These are phyloP conservation scores for Rhinogobius similis DNA, from an alignment of 2,113 vertebrate species.

Conservation along the genomic window DNA sequence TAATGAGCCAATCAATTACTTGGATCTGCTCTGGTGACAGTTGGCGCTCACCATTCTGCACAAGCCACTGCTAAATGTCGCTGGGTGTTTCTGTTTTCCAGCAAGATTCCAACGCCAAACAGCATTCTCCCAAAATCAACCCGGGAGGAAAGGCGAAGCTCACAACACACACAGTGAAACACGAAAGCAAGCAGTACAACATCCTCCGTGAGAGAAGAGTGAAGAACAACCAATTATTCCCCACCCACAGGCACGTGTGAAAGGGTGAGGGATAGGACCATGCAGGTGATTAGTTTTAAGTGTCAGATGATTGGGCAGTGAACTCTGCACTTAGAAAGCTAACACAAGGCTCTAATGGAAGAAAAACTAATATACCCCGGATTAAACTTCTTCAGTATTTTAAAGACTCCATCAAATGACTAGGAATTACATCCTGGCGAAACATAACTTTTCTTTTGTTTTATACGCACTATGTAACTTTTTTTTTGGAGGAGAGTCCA, in stretches of 20 bases:
- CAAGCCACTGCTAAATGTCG: slow-evolving; percentile 49
- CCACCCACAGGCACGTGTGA: slow-evolving; percentile 60
- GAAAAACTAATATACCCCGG: slow-evolving; percentile 46
- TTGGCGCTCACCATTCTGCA: slow-evolving; percentile 38
- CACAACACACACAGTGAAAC: slow-evolving; percentile 29
- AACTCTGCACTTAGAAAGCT: slow-evolving; percentile 59
- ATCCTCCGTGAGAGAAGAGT: slow-evolving; percentile 47
- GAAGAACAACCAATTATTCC: slow-evolving; percentile 69
- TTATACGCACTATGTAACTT: not conserved
- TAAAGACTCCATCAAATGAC: slow-evolving; percentile 31
- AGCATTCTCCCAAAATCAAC: slow-evolving; percentile 40
- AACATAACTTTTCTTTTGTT: not conserved
- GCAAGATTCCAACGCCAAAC: slow-evolving; percentile 30
- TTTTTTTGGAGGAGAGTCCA: no score
- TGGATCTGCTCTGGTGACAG: slow-evolving; percentile 59
- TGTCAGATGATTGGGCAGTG: slow-evolving; percentile 65
- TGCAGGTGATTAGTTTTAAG: slow-evolving; percentile 68
- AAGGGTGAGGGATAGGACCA: slow-evolving; percentile 61
- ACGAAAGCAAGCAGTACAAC: slow-evolving; percentile 46
- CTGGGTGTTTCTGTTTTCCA: slow-evolving; percentile 36
- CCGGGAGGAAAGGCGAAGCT: slow-evolving; percentile 25
- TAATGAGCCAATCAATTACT: slow-evolving; percentile 68
- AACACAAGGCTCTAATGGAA: slow-evolving; percentile 46
- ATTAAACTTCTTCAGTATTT: slow-evolving; percentile 30
- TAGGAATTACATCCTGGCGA: not conserved